Evolutionary conservation across 2,113 vertebrate species (phyloP), one percentile per base, ranked within the genome.

Genomic region (Takifugu flavidus): DNA sequence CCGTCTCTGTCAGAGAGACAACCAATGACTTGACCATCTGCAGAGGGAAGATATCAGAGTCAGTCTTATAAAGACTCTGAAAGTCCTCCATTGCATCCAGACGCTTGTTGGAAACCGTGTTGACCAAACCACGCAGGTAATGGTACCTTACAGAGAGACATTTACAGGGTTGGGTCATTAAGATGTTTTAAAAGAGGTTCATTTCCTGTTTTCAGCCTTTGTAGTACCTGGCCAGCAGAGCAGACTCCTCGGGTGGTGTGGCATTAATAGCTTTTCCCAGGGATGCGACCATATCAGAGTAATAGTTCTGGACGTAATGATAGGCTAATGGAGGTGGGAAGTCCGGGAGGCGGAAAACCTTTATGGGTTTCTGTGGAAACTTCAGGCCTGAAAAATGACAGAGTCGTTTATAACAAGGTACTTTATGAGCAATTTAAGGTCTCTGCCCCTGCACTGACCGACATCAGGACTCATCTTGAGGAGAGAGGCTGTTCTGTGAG

Each of bases 11-110:
- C 78, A 99, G 61, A 0, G 79, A 92, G 62, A 90, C 90, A 34
- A 95, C 89, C 43, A 94, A 73, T 12, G 89, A 86, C 78, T 87
- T 90, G 20, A 96, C 95, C 54, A 98, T 90, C 26, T 94, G 94
- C 1, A 84, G 87, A 0, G 97, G 97, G 62, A 99, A 98, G 74
- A 98, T 94, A 26, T 91, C 82, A 0, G 94, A 83, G 75, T 99
- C 97, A 0, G 95, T 98, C 84, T 93, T 96, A 52, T 96, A 94
- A n/a, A 99, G 91, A 74, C 89, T 95, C 88, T 98, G 95, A 80
- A 99, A 98, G 73, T 99, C 96, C 52, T 88, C 87, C 60, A 99
- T 90, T 1, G 96, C 97, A 0, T 89, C 89, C 46, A 98, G 88
- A 4, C 90, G 92, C 45, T 83, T 92, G 13, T 93, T 95, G 55